Base-by-base conservation (phyloP, 2,888 invertebrate species). In the Ernsta delagoae region DNA sequence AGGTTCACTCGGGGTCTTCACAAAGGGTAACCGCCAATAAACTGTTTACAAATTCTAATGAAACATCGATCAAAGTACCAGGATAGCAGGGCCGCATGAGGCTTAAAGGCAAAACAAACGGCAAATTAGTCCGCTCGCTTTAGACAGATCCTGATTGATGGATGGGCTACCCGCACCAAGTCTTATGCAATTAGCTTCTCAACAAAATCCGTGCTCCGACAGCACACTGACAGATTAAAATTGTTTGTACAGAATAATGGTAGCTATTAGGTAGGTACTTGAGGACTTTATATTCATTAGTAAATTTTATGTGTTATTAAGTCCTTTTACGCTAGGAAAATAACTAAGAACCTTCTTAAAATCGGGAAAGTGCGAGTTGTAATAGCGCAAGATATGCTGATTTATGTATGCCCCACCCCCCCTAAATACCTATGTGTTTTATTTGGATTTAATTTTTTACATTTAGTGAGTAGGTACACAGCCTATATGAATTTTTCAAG, bases 131-230 rank as follows among this genome's bases (percentile, higher is more conserved):
- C 86, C 78, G 84, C 83, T 80, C 82, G 77, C 78, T 76, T 78
- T 80, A 81, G 88, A 88, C 90, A 87, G 87, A 89, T 84, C 89
- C 87, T 92, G 92, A 92, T 92, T 92, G 93, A 92, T 92, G 83
- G 90, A 91, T 89, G 86, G 82, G 79, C 73, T 74, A 79, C 85
- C 85, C 85, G 82, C 83, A 82, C 75, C 72, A 69, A 82, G 84
- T 83, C 84, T 86, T 82, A 81, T 78, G 83, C 87, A 75, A 78
- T 79, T 79, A 79, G 87, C 87, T 89, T 84, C 82, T 83, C 81
- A 81, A 85, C 85, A 75, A 85, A 86, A 86, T 83, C 84, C 85
- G 59, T 61, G 65, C 59, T 24, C 54, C 65, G 64, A 54, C 64
- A 41, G 60, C 56, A 48, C 16, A 56, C 59, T 56, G 50, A 50